Evolutionary conservation across 2,888 invertebrate species (phyloP).

Genomic region (Iphiclides podalirius): DNA sequence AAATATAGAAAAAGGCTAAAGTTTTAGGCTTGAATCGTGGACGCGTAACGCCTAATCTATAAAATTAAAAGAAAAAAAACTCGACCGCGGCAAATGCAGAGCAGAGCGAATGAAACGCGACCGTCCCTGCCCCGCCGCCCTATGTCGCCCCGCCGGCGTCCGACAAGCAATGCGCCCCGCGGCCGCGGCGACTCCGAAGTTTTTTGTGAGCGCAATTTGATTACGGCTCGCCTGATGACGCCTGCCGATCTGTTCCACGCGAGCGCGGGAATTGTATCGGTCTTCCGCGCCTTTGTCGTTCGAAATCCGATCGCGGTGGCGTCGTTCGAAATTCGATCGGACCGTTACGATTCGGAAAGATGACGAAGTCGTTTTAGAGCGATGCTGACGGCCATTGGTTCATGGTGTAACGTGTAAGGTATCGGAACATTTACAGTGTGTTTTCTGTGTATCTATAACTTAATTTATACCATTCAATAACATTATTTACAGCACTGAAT

Average conservation of each 20-base stretch:
- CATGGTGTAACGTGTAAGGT: no score
- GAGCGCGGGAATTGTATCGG: slow-evolving; percentile 13
- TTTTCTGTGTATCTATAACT: not conserved
- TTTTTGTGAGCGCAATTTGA: slow-evolving; percentile 60
- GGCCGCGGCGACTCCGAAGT: slow-evolving; percentile 45
- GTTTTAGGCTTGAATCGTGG: no score
- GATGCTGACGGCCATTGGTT: no score
- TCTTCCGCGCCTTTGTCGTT: not conserved
- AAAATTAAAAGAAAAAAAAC: slow-evolving; percentile 5
- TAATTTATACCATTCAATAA: slow-evolving; percentile 14
- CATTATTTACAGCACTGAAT: no score
- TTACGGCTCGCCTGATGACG: slow-evolving; percentile 33
- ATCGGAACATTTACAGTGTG: no score
- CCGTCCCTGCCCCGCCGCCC: not conserved
- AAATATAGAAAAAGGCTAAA: no score
- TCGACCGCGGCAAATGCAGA: slow-evolving; percentile 2
- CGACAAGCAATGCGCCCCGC: not conserved
- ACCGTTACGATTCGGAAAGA: no score
- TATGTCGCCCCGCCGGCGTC: not conserved
- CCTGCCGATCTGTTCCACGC: slow-evolving; percentile 19
- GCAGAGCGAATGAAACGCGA: slow-evolving; percentile 2
- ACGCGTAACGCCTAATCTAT: not conserved
- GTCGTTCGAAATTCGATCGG: not conserved
- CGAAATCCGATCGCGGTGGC: not conserved
- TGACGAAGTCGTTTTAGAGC: no score